phyloP scores from a whole-genome alignment of 1,140 invertebrate species.

The Magallana gigas region DNA sequence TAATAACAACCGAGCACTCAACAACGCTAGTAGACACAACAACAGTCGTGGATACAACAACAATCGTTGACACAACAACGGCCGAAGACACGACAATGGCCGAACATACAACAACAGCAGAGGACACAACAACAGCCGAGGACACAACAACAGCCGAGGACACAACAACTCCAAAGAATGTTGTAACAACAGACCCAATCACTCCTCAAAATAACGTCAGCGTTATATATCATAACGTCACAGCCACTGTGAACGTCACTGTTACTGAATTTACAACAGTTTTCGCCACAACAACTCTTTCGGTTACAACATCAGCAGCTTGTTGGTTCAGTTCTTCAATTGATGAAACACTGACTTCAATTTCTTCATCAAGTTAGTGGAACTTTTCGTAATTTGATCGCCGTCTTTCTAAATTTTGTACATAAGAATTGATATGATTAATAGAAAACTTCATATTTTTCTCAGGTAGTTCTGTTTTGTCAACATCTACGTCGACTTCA shows the following conservation, averaged over 20 bases:
- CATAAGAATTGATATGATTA: too few relatives aligned
- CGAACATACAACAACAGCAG: too few relatives aligned
- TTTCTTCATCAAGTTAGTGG: too few relatives aligned
- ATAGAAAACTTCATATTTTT: too few relatives aligned
- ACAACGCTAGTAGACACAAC: too few relatives aligned
- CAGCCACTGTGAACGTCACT: not conserved
- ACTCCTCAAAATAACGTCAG: not conserved
- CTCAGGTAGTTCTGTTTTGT: too few relatives aligned
- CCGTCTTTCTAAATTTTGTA: too few relatives aligned
- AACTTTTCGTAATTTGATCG: too few relatives aligned
- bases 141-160: not conserved
- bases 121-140: too few relatives aligned
- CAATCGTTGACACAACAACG: not conserved
- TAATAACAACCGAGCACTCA: too few relatives aligned
- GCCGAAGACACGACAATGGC: not conserved
- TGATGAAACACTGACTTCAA: too few relatives aligned
- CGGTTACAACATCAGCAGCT: not conserved
- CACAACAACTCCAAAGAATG: not conserved
- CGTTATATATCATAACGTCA: not conserved
- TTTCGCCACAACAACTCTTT: not conserved
- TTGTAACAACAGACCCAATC: not conserved
- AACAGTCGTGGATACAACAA: too few relatives aligned
- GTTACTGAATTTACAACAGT: not conserved
- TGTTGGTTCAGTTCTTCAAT: not conserved
- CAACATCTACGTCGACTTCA: not conserved